A percentile compares a stretch with the other conserved stretches of the same genome.
Conservation (phyloP, 35 echinoderm and acorn worm species). For the Apostichopus californicus region DNA sequence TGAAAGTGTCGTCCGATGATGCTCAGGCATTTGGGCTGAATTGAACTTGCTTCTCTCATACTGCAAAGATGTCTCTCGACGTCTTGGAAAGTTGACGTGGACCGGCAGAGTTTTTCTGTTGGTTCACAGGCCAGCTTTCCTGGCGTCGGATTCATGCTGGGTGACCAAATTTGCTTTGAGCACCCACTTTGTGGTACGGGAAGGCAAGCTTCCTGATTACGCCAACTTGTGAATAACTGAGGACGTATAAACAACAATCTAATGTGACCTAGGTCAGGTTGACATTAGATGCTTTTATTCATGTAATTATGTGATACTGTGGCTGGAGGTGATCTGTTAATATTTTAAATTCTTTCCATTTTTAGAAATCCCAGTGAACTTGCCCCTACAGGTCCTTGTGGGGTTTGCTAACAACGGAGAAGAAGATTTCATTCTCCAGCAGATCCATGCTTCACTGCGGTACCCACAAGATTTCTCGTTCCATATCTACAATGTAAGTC, state of each 20-base stretch:
- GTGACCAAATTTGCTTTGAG: neutral
- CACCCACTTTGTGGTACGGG: slow-evolving; percentile 1
- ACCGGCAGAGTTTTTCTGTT: slow-evolving; percentile 1
- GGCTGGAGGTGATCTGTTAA: neutral
- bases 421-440: slow-evolving; percentile 77
- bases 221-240: neutral
- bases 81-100: neutral
- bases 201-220: slow-evolving; percentile 10
- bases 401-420: slow-evolving; percentile 96
- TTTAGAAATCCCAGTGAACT: slow-evolving; percentile 86
- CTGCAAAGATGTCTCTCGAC: neutral
- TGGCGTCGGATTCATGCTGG: neutral
- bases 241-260: neutral
- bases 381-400: slow-evolving; percentile 79
- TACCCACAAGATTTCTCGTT: slow-evolving; percentile 98
- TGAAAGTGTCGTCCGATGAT: slow-evolving; percentile 56
- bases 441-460: slow-evolving; percentile 90
- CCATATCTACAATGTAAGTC: slow-evolving; percentile 96
- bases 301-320: too few species aligned
- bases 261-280: neutral
- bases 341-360: neutral
- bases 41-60: neutral
- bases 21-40: slow-evolving; percentile 71
- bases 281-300: too few species aligned
- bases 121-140: neutral